Evolutionary conservation across 2,888 invertebrate species (phyloP).

Genomic region (Ceraclea dissimilis): DNA sequence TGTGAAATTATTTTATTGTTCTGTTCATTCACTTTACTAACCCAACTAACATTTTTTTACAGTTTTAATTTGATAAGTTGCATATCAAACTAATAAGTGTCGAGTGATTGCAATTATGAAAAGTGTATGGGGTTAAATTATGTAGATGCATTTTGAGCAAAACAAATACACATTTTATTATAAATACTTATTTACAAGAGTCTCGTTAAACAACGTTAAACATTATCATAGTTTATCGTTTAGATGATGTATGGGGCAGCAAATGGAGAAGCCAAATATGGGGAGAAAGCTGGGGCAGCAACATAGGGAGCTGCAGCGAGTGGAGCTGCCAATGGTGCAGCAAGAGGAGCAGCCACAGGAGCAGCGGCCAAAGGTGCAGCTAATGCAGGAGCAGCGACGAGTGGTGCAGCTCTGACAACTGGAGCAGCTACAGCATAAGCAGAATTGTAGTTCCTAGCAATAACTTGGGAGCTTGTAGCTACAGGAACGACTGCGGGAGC

Average conservation of each 20-base stretch:
- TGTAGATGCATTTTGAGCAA: too few species aligned
- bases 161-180: too few species aligned
- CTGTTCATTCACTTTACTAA: too few species aligned
- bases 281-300: background rate
- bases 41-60: too few species aligned
- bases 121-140: too few species aligned
- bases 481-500: slow-evolving; percentile 37
- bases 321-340: slow-evolving; percentile 9
- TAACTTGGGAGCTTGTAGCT: slow-evolving; percentile 47
- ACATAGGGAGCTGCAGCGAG: slow-evolving; percentile 10
- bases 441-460: slow-evolving; percentile 48
- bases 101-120: too few species aligned
- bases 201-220: background rate
- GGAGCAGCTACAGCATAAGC: slow-evolving; percentile 29
- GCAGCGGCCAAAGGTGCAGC: slow-evolving; percentile 15
- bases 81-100: too few species aligned
- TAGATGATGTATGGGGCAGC: background rate
- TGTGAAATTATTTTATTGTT: too few species aligned
- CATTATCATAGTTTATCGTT: background rate
- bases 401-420: slow-evolving; percentile 16
- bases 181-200: background rate
- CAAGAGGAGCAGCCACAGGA: slow-evolving; percentile 7
- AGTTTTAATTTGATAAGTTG: too few species aligned
- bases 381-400: slow-evolving; percentile 18
- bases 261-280: background rate